Evolutionary conservation across 2,113 vertebrate species (phyloP), one percentile per base, ranked within the genome.

Genomic region (Phyllopteryx taeniolatus): DNA sequence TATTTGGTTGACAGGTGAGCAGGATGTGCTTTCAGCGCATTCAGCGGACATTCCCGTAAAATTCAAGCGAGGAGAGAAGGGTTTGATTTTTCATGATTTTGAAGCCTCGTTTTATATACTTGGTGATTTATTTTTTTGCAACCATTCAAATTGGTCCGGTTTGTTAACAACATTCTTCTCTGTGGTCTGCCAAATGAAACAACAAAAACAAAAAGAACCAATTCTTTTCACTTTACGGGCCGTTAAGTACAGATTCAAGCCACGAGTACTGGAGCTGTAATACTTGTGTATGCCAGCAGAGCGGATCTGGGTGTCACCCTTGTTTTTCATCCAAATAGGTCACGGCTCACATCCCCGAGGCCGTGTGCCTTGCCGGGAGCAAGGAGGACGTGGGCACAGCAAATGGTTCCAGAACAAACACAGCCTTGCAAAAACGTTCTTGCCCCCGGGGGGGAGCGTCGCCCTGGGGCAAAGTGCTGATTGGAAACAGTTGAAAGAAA

Each of bases 361-460:
- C 84, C 82, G 1, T 80, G 56, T 82, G 74, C 74, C 71, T 83
- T 81, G 81, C 83, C 79, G 89, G 66, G 88, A 94, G 64, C 64
- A 8, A 66, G 84, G 70, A 80, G 79, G 75, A 82, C 86, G 78
- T 79, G 75, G 70, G 71, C 49, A 59, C 62, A 61, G 80, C 87
- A 87, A 88, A 86, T 82, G 82, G 75, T 86, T 90, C 84, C 88
- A 89, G 85, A 90, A 82, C 80, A 87, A 90, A 91, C 80, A 88
- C 57, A 84, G 79, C 73, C 78, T 89, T 86, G 83, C 77, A 87
- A 66, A 71, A 66, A 71, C 78, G 68, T 81, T 71, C 44, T 73
- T n/a, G 80, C 89, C 88, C 79, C 33, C 7, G 78, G 90, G 77
- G 78, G 17, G 57, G 20, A 72, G 82, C 47, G 64, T 49, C 22